Percentiles rank a stretch among this genome's conserved stretches.
Evolutionary conservation across 2,888 invertebrate genomes (phyloP).

Genomic region (Harmothoe impar): DNA sequence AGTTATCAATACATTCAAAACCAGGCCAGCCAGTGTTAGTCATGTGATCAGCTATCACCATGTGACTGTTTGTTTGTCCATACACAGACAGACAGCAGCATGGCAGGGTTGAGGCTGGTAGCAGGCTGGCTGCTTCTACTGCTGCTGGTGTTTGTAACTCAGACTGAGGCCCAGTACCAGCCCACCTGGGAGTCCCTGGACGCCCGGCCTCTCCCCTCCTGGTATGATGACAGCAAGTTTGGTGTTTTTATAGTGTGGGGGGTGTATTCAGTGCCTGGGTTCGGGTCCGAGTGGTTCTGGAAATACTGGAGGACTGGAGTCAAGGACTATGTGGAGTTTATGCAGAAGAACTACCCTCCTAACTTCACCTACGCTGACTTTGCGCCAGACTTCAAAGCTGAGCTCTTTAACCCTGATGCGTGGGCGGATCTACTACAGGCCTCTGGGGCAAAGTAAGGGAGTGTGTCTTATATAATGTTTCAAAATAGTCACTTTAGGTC

Average conservation of each 20-base stretch:
- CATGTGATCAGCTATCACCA: too few relatives aligned
- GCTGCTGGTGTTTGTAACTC: too few relatives aligned
- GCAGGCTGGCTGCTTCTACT: too few relatives aligned
- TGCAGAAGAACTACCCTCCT: constrained; percentile 92
- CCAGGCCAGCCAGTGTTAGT: too few relatives aligned
- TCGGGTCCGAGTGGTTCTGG: constrained; percentile 85
- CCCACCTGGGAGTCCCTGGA: constrained; percentile 94
- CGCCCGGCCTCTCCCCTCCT: constrained; percentile 90
- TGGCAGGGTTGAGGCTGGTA: too few relatives aligned
- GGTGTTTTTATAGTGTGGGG: constrained; percentile 98
- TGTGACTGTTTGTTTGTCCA: too few relatives aligned
- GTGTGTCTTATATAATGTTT: too few relatives aligned
- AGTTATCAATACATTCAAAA: too few relatives aligned
- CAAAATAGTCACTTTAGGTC: too few relatives aligned
- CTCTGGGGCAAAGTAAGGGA: constrained; percentile 90
- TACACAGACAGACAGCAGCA: too few relatives aligned
- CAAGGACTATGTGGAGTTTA: constrained; percentile 85
- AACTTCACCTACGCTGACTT: constrained; percentile 96
- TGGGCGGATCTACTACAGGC: constrained; percentile 93
- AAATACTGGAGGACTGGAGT: constrained; percentile 73
- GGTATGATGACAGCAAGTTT: constrained; percentile 95
- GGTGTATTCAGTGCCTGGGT: constrained; percentile 94
- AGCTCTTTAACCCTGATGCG: constrained; percentile 92
- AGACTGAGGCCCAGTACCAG: constrained; percentile 74
- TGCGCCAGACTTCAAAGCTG: constrained; percentile 91